Evolutionary conservation across 2,888 invertebrate genomes (phyloP).

Genomic region (Caenorhabditis wallacei): DNA sequence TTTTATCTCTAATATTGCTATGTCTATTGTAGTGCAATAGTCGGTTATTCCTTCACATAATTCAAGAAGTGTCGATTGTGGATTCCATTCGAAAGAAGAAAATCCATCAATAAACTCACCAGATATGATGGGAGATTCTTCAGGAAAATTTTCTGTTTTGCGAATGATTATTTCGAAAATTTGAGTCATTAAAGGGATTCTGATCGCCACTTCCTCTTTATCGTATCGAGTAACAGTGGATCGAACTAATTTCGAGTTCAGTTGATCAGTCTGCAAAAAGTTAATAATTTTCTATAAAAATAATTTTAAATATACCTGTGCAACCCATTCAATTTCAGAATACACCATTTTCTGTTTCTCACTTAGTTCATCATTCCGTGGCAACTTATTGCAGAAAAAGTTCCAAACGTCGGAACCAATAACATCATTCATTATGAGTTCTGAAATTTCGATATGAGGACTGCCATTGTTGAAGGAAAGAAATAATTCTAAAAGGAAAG

Average conservation of each 20-base stretch:
- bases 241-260: conserved; percentile 21
- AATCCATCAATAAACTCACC: conserved; percentile 52
- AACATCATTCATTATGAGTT: conserved; percentile 5
- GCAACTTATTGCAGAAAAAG: conserved; percentile 34
- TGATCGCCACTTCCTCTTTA: neutral
- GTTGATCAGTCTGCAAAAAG: conserved; percentile 19
- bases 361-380: conserved; percentile 2
- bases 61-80: conserved; percentile 4
- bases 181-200: conserved; percentile 44
- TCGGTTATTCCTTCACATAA: conserved; percentile 41
- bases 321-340: conserved; percentile 35
- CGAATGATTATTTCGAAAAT: conserved; percentile 36
- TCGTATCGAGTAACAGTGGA: conserved; percentile 8
- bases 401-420: conserved; percentile 28
- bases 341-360: neutral
- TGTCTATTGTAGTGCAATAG: conserved; percentile 43
- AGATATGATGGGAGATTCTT: conserved; percentile 11
- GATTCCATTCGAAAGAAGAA: conserved; percentile 20
- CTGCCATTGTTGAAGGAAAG: neutral
- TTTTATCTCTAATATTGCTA: conserved; percentile 52
- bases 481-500: too few relatives aligned
- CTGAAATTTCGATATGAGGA: neutral
- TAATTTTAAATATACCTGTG: conserved; percentile 26
- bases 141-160: conserved; percentile 32
- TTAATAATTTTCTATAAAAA: neutral